phyloP scores from a whole-genome alignment of 2,113 vertebrate species.

The Irena cyanogastra region DNA sequence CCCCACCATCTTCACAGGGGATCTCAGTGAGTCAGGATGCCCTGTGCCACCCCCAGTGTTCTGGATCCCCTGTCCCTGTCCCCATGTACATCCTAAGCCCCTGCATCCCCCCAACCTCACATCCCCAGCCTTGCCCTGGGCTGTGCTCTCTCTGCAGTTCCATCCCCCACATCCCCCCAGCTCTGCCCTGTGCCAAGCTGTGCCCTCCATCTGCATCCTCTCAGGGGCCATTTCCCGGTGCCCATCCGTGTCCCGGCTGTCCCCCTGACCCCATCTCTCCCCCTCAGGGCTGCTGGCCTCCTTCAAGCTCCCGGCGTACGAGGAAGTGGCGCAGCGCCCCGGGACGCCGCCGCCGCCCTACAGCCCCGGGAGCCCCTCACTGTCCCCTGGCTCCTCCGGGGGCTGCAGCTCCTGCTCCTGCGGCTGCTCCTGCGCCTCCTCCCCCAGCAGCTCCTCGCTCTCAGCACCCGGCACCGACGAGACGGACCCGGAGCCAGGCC shows the following conservation, averaged over 20 bases:
- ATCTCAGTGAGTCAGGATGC: not conserved
- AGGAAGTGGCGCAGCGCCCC: conserved; percentile 89
- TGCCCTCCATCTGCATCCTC: not conserved
- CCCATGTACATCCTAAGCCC: too few relatives aligned
- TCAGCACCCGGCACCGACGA: conserved; percentile 80
- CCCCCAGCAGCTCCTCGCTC: conserved; percentile 83
- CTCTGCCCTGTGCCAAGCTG: not conserved
- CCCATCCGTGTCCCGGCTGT: accelerated
- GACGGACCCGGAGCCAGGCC: conserved; percentile 73
- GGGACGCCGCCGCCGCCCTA: conserved; percentile 91
- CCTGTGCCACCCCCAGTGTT: too few relatives aligned
- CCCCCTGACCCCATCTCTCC: not conserved
- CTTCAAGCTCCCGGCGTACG: conserved; percentile 92
- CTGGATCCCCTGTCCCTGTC: not conserved
- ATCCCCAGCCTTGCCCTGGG: too few relatives aligned
- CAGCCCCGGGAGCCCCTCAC: conserved; percentile 47
- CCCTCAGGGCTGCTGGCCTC: conserved; percentile 84
- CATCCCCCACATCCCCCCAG: not conserved
- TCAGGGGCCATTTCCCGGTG: accelerated
- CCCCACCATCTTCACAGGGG: not conserved
- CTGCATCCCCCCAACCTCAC: too few relatives aligned
- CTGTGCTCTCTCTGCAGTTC: too few relatives aligned
- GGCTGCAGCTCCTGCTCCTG: not conserved
- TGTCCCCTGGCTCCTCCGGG: not conserved
- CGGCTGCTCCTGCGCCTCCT: conserved; percentile 71